These are phyloP conservation scores for Bilobella aurantiaca DNA, from an alignment of 1,140 invertebrate species.

Conservation along the genomic window DNA sequence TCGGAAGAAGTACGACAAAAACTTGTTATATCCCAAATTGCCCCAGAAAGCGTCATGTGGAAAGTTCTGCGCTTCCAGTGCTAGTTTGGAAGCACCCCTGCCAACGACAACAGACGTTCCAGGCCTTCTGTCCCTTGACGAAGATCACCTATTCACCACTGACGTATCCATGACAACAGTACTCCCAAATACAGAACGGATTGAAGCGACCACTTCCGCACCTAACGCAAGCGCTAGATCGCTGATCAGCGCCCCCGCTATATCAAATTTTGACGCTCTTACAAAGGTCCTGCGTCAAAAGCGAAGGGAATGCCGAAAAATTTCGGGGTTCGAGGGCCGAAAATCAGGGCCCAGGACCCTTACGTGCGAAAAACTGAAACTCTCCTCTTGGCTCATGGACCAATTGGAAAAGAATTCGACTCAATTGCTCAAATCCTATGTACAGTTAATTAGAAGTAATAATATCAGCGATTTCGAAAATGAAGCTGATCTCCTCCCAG, in stretches of 20 bases:
- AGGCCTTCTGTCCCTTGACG: not conserved
- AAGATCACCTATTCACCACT: not conserved
- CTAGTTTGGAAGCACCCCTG: too few species aligned
- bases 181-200: not conserved
- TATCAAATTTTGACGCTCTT: not conserved
- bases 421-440: not conserved
- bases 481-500: conserved; percentile 13
- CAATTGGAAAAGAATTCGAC: conserved; percentile 26
- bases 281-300: not conserved
- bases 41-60: too few species aligned
- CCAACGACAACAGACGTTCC: not conserved
- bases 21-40: too few species aligned
- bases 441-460: conserved; percentile 13
- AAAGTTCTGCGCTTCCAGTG: too few species aligned
- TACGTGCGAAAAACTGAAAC: conserved; percentile 25
- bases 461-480: not conserved
- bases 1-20: not conserved
- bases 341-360: conserved; percentile 6
- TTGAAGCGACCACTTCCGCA: not conserved
- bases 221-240: not conserved
- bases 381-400: conserved; percentile 20
- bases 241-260: too few species aligned
- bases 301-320: not conserved
- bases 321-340: too few species aligned
- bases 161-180: not conserved